Base-by-base conservation (phyloP, 2,888 invertebrate genomes). In the Lordiphosa fenestrarum region DNA sequence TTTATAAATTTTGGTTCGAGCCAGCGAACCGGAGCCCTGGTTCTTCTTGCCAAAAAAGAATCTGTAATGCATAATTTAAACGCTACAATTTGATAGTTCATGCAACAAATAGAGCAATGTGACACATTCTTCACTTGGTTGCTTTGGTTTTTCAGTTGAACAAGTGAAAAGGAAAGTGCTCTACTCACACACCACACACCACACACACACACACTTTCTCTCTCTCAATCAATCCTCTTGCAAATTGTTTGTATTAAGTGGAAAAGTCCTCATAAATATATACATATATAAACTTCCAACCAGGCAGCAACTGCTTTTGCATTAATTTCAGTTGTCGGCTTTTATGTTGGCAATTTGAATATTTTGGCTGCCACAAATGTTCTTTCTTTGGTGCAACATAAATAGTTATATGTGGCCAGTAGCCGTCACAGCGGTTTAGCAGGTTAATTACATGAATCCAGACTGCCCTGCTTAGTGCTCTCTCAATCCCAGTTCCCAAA, bases 371-470 rank as follows among this genome's bases (percentile, higher is more conserved):
- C 3, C 2, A 23, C 12, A 41, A 41, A 41, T 25, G 12, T 30
- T 42, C 30, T 15, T 15, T 15, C 15, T 42, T 30, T 44, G 15
- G 6, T 30, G 33, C 30, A 44, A 4, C n/a, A 38, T 38, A 41
- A 10, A 36, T n/a, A 25, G 15, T 23, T 36, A 12, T 55, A 41
- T 66, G 40, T 53, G 37, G 54, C 36, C 65, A 51, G 56, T 40
- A 54, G 62, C 51, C 84, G 84, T 80, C 80, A 80, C 84, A 84
- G 78, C 68, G 59, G 82, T 59, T 80, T 73, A 72, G 75, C 80
- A 70, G 61, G 67, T 77, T 77, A 77, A 77, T 82, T 77, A 66
- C 70, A 60, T 52, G 62, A 38, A 46, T 52, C 48, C 61, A 25
- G 62, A 58, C 10, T 33, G 44, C 42, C 48, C 13, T 30, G 25